A percentile compares a stretch with the other conserved stretches of the same genome.
These are phyloP conservation scores for Hassar affinis DNA, from an alignment of 2,113 vertebrate species.

Conservation along the genomic window DNA sequence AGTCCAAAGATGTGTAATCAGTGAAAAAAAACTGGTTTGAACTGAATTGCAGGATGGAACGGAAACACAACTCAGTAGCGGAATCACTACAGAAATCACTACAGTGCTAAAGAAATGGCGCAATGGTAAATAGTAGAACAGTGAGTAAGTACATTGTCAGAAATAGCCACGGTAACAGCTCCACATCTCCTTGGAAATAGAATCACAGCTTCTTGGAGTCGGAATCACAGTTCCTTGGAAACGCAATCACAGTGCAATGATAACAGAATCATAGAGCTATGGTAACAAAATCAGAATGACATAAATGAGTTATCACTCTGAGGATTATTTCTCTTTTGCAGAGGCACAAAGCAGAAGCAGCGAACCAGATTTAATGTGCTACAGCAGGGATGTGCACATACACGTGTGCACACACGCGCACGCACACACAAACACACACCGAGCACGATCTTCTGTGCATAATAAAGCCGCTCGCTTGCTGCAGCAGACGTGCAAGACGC, in stretches of 20 bases:
- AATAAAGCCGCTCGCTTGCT: neutral
- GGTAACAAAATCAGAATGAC: conserved; percentile 58
- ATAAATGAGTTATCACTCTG: conserved; percentile 58
- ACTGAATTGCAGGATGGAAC: neutral
- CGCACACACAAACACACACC: conserved; percentile 1
- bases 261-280: conserved; percentile 57
- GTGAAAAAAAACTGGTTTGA: neutral
- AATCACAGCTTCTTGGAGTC: conserved; percentile 25
- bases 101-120: neutral
- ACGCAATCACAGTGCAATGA: conserved; percentile 43
- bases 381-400: conserved; percentile 17
- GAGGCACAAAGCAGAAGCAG: conserved; percentile 42
- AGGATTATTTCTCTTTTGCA: conserved; percentile 41
- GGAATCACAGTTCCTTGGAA: conserved; percentile 33
- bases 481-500: conserved; percentile 24
- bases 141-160: neutral
- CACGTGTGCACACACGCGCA: conserved; percentile 6
- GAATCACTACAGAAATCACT: neutral
- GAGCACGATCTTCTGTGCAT: conserved; percentile 7
- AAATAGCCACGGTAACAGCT: conserved; percentile 9
- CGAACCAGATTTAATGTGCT: conserved; percentile 56
- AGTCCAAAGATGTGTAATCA: too few species aligned
- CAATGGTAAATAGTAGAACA: conserved; percentile 9
- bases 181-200: conserved; percentile 17
- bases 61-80: neutral